Evolutionary conservation across 2,797 vertebrate species (phyloP).

Genomic region (Tokudaia muenninki): DNA sequence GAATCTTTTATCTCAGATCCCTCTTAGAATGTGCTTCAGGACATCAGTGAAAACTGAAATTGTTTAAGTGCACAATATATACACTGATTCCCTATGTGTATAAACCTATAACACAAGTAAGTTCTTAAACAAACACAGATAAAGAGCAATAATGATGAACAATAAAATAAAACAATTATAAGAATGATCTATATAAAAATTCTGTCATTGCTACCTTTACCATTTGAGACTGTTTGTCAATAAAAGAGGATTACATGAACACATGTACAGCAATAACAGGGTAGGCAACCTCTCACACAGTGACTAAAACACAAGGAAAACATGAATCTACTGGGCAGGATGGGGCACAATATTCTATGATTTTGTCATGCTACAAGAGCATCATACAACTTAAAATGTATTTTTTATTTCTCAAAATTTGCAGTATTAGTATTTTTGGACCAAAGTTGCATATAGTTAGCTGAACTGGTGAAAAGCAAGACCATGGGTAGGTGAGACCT

Average conservation of each 20-base stretch:
- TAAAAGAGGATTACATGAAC: neutral
- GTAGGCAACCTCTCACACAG: too few relatives aligned
- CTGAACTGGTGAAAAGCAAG: neutral
- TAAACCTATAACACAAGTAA: neutral
- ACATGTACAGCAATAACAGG: neutral
- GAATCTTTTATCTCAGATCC: neutral
- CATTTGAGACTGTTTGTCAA: neutral
- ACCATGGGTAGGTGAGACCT: too few relatives aligned
- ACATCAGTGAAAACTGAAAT: neutral
- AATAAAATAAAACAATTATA: neutral
- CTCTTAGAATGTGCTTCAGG: neutral
- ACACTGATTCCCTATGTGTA: neutral
- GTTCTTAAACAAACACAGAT: neutral
- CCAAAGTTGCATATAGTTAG: neutral
- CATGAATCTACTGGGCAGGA: neutral
- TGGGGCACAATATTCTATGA: neutral
- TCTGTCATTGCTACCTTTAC: neutral
- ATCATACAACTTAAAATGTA: neutral
- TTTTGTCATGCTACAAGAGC: neutral
- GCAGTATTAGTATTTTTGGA: neutral
- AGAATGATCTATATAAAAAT: neutral
- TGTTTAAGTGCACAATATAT: neutral
- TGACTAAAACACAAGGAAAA: neutral
- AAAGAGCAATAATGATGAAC: neutral
- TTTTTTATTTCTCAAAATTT: neutral